Conservation (phyloP, 2,888 invertebrate genomes). For the Tiliacea aurago region DNA sequence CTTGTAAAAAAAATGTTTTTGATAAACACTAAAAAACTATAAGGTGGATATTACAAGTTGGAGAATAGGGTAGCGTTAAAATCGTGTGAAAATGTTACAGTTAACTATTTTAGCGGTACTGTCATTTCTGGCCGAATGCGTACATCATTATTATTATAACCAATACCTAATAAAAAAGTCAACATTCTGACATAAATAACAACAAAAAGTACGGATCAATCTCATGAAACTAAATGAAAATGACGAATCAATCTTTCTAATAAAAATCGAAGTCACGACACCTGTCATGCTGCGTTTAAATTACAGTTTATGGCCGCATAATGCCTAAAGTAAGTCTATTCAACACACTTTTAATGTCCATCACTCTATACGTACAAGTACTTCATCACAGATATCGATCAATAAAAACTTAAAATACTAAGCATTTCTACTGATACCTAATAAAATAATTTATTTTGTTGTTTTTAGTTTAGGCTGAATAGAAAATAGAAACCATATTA, state of each 20-base stretch:
- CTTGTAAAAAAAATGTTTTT: background rate
- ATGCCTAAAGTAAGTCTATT: conserved; percentile 2
- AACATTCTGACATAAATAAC: background rate
- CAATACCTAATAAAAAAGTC: background rate
- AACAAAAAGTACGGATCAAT: conserved; percentile 9
- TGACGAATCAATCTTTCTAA: conserved; percentile 45
- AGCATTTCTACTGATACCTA: background rate
- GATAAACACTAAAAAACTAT: too few relatives aligned
- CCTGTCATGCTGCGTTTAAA: conserved; percentile 38
- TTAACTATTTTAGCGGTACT: too few relatives aligned
- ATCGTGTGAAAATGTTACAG: too few relatives aligned
- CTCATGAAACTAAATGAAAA: conserved; percentile 27
- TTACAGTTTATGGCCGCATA: conserved; percentile 7
- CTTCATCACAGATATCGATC: conserved; percentile 4
- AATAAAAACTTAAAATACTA: conserved; percentile 11
- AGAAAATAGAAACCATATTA: background rate
- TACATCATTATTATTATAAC: background rate
- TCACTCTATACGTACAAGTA: conserved; percentile 26
- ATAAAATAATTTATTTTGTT: background rate
- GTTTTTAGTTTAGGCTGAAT: background rate
- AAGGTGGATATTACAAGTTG: too few relatives aligned
- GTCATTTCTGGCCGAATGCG: background rate
- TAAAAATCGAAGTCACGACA: conserved; percentile 33
- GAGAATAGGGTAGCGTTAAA: too few relatives aligned
- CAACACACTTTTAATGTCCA: background rate